phyloP scores from a whole-genome alignment of 2,113 vertebrate genomes.

The Campylorhamphus procurvoides region DNA sequence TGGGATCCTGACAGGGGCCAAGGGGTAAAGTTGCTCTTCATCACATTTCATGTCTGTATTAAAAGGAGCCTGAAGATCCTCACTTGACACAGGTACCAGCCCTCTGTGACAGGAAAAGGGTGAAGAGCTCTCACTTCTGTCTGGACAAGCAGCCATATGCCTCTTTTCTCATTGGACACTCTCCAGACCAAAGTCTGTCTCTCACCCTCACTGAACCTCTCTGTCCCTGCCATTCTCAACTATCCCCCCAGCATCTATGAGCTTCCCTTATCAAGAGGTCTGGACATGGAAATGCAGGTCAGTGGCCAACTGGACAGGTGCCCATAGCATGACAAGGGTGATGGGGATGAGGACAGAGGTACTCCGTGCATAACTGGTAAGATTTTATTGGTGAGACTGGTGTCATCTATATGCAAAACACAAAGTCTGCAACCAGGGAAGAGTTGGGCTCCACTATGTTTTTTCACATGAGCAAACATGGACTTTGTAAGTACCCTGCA shows the following conservation, averaged over 20 bases:
- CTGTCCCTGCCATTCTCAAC: background rate
- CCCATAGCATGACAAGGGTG: background rate
- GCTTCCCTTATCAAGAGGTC: background rate
- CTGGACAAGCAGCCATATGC: fast-evolving
- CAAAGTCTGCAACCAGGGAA: background rate
- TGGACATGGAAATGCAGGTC: background rate
- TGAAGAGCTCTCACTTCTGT: background rate
- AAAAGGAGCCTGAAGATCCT: background rate
- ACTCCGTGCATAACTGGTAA: background rate
- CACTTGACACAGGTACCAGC: background rate
- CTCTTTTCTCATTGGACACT: background rate
- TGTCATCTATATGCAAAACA: background rate
- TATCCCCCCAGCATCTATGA: background rate
- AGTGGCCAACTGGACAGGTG: background rate
- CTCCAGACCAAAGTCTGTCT: background rate
- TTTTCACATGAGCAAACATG: background rate
- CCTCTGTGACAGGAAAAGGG: background rate
- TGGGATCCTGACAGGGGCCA: background rate
- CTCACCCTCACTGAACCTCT: background rate
- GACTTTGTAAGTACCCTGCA: background rate
- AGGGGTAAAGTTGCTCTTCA: background rate
- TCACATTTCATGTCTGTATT: background rate
- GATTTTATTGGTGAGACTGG: background rate
- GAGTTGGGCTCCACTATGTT: background rate
- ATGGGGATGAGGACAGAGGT: background rate